These are phyloP conservation scores for Porites divaricata DNA, from an alignment of 92 coral and sea anemone species.

Conservation along the genomic window DNA sequence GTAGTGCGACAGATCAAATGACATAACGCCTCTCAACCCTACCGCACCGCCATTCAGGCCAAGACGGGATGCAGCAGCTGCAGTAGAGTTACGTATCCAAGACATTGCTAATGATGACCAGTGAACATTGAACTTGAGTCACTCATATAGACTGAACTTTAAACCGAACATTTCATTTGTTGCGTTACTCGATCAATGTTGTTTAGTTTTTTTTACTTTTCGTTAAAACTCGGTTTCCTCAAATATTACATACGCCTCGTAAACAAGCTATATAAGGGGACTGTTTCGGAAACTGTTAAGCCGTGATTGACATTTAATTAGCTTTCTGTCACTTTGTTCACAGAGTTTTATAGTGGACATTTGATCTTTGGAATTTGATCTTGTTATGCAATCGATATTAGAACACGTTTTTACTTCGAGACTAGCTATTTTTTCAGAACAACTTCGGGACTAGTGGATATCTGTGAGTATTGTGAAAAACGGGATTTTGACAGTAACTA, in stretches of 20 bases:
- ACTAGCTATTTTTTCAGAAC: slow-evolving; percentile 6
- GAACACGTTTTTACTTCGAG: slow-evolving; percentile 24
- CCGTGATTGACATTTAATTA: slow-evolving; percentile 18
- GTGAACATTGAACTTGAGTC: slow-evolving; percentile 2
- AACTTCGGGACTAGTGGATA: slow-evolving; percentile 8
- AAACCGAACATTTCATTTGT: slow-evolving; percentile 20
- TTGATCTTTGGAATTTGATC: slow-evolving; percentile 9
- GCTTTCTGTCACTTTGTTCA: slow-evolving; percentile 27
- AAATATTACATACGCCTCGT: slow-evolving; percentile 47
- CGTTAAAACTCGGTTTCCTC: slow-evolving; percentile 33
- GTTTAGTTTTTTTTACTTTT: slow-evolving; percentile 32
- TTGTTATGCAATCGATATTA: slow-evolving; percentile 16
- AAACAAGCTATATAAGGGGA: slow-evolving; percentile 61
- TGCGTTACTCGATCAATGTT: slow-evolving; percentile 24
- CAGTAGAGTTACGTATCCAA: slow-evolving; percentile 32
- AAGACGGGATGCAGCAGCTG: slow-evolving; percentile 44
- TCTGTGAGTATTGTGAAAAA: slow-evolving; percentile 21
- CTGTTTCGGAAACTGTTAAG: slow-evolving; percentile 41
- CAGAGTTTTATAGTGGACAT: not conserved
- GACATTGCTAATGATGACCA: slow-evolving; percentile 29
- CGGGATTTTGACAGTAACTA: slow-evolving; percentile 23
- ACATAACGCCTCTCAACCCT: slow-evolving; percentile 31
- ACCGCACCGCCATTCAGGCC: slow-evolving; percentile 39
- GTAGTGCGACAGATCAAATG: slow-evolving; percentile 24
- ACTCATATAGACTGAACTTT: not conserved